Percentiles rank a stretch among this genome's conserved stretches.
Evolutionary conservation across 92 coral and sea anemone species (phyloP).

Genomic region (Palythoa grandis): DNA sequence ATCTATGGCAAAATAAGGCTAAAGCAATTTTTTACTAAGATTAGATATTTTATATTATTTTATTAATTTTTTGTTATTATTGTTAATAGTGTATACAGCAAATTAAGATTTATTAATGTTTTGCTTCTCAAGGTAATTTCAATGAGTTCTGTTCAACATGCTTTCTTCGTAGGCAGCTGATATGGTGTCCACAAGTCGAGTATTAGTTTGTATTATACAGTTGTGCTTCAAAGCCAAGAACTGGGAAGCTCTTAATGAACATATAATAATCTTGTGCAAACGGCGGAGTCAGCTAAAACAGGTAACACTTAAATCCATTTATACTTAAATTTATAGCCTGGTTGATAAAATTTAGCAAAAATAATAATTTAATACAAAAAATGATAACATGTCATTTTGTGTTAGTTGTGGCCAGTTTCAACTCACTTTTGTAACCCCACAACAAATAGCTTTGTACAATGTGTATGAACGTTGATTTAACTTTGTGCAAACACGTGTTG

Average conservation of each 20-base stretch:
- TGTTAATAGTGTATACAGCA: no score
- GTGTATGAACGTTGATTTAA: no score
- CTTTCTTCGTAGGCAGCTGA: slow-evolving; percentile 79
- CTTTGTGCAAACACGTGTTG: no score
- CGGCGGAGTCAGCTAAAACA: slow-evolving; percentile 96
- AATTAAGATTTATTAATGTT: neutral
- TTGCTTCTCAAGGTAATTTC: neutral
- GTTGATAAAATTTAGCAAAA: neutral
- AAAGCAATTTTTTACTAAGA: no score
- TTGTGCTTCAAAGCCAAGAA: slow-evolving; percentile 89
- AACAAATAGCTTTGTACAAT: no score
- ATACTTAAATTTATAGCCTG: neutral
- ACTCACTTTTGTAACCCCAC: no score
- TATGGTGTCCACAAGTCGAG: slow-evolving; percentile 91
- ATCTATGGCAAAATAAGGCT: no score
- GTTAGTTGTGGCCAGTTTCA: no score
- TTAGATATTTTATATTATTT: no score
- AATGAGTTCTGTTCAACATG: neutral
- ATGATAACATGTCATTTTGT: no score
- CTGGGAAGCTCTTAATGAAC: slow-evolving; percentile 96
- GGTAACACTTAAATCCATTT: slow-evolving; percentile 13
- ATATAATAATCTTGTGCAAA: slow-evolving; percentile 85
- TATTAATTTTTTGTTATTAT: no score
- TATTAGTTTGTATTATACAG: slow-evolving; percentile 85
- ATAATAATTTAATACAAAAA: neutral